Conservation (phyloP, 2,113 vertebrate genomes). For the Heteronetta atricapilla region DNA sequence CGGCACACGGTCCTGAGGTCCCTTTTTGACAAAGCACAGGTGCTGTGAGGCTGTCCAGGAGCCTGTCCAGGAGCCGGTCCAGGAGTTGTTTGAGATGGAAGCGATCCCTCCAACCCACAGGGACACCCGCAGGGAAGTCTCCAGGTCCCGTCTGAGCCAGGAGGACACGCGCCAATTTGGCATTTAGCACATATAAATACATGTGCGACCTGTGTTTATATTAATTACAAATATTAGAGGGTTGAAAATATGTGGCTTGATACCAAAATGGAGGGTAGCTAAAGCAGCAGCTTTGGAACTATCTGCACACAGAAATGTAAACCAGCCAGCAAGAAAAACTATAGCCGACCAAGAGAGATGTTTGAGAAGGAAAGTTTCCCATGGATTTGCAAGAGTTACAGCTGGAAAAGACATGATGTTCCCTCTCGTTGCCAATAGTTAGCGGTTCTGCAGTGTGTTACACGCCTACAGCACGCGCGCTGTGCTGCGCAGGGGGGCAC, state of each 20-base stretch:
- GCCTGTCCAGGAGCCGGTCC: background rate
- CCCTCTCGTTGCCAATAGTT: background rate
- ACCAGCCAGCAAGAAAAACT: background rate
- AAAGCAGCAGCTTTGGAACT: background rate
- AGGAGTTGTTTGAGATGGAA: slow-evolving; percentile 13
- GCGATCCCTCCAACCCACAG: background rate
- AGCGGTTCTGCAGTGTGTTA: background rate
- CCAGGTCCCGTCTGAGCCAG: background rate
- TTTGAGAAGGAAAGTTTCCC: slow-evolving; percentile 20
- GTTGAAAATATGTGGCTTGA: slow-evolving; percentile 19
- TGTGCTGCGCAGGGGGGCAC: background rate
- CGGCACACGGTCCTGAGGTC: background rate
- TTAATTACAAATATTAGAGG: slow-evolving; percentile 16
- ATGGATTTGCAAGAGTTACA: background rate
- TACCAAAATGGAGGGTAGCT: slow-evolving; percentile 1
- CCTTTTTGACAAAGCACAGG: background rate
- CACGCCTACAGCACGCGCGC: background rate
- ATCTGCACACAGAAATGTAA: background rate
- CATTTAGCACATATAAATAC: background rate
- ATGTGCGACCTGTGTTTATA: background rate
- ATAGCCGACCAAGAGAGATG: background rate
- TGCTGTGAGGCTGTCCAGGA: background rate
- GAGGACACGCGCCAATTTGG: background rate
- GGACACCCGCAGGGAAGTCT: background rate
- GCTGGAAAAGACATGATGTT: slow-evolving; percentile 34